Conservation (phyloP, 2,888 invertebrate genomes). For the Papilio elwesi region DNA sequence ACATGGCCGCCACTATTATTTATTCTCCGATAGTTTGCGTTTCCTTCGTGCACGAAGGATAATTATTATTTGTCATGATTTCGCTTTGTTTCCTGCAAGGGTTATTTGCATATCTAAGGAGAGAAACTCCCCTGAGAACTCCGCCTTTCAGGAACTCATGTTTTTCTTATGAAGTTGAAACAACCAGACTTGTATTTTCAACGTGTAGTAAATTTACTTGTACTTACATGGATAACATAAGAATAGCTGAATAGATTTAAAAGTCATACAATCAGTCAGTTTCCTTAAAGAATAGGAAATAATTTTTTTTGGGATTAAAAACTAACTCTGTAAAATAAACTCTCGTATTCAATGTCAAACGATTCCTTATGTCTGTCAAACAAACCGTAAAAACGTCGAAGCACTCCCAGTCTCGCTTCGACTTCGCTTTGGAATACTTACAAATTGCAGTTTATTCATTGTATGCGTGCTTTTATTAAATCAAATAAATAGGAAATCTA, state of each 20-base stretch:
- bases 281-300: not conserved
- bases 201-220: too few relatives aligned
- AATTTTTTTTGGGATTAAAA: slow-evolving; percentile 13
- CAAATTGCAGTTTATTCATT: not conserved
- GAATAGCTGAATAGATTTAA: not conserved
- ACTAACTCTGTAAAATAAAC: not conserved
- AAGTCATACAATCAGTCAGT: too few relatives aligned
- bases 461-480: not conserved
- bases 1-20: slow-evolving; percentile 15
- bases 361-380: slow-evolving; percentile 11
- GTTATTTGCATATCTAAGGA: slow-evolving; percentile 17
- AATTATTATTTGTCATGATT: slow-evolving; percentile 13
- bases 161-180: slow-evolving; percentile 4
- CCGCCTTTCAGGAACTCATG: not conserved
- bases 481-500: not conserved
- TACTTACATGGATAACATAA: not conserved
- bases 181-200: not conserved
- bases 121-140: not conserved
- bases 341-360: slow-evolving; percentile 15
- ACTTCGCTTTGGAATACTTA: slow-evolving; percentile 5
- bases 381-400: slow-evolving; percentile 25
- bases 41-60: not conserved
- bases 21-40: slow-evolving; percentile 7
- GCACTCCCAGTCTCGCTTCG: not conserved
- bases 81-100: slow-evolving; percentile 8